Percentiles rank a stretch among this genome's conserved stretches.
phyloP scores from a whole-genome alignment of 1,140 invertebrate genomes.

The Drosophila insularis region DNA sequence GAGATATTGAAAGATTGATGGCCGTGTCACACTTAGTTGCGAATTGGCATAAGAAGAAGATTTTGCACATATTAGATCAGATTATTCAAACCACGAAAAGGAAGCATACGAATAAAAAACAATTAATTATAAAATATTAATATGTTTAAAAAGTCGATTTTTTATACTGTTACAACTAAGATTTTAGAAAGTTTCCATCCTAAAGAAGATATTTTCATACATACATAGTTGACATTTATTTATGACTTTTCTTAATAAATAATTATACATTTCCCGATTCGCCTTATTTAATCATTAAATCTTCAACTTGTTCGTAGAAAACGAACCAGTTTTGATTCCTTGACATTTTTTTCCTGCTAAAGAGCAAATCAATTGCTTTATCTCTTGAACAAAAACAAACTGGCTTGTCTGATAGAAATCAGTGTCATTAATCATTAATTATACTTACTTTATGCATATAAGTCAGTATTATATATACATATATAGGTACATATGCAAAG shows the following conservation, averaged over 20 bases:
- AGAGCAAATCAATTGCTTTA: constrained; percentile 36
- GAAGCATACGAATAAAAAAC: too few relatives aligned
- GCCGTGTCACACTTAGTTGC: neutral
- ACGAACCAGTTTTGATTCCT: neutral
- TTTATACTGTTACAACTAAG: too few relatives aligned
- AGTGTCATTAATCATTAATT: constrained; percentile 31
- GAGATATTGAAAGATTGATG: neutral
- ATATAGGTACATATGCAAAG: neutral
- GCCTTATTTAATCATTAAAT: neutral
- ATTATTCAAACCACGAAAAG: too few relatives aligned
- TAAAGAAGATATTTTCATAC: too few relatives aligned
- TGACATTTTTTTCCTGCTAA: neutral
- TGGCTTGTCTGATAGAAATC: constrained; percentile 26
- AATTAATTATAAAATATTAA: too few relatives aligned
- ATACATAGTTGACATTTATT: too few relatives aligned
- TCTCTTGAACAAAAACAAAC: constrained; percentile 26
- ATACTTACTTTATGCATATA: neutral
- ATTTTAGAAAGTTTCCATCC: too few relatives aligned
- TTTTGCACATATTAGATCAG: neutral
- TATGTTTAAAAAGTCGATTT: too few relatives aligned
- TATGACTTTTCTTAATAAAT: neutral
- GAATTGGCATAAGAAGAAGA: neutral
- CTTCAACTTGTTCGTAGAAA: neutral
- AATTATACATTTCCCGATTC: neutral
- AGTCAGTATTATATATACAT: neutral